Evolutionary conservation across 2,888 invertebrate genomes (phyloP).

Genomic region (Norana najaformis): DNA sequence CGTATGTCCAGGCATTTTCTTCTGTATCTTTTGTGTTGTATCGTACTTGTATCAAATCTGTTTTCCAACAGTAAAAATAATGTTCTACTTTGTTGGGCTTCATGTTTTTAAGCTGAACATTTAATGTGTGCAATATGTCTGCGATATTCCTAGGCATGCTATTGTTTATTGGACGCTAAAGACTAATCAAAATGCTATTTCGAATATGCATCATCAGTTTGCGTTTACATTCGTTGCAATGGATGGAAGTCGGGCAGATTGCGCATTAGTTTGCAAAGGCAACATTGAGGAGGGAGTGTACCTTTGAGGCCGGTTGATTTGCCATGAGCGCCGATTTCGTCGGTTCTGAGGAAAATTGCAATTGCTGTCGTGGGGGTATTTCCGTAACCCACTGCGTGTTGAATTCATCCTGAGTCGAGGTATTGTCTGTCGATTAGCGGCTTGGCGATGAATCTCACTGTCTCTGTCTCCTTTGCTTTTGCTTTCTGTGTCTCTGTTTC

Average conservation of each 20-base stretch:
- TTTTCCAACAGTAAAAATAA: too few species aligned
- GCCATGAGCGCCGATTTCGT: background rate
- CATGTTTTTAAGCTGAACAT: too few species aligned
- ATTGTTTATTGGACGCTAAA: background rate
- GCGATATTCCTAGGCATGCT: background rate
- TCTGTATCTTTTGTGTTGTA: too few species aligned
- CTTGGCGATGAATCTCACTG: background rate
- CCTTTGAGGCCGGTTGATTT: background rate
- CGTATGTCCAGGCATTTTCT: too few species aligned
- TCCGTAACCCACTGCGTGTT: background rate
- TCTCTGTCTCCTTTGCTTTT: too few species aligned
- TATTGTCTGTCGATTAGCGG: background rate
- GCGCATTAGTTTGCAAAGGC: background rate
- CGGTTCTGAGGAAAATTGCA: background rate
- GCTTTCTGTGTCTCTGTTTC: too few species aligned
- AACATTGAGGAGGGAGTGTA: background rate
- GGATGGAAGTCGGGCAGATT: background rate
- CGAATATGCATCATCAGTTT: background rate
- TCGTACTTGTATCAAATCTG: too few species aligned
- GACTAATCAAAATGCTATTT: background rate
- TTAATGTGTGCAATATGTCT: too few species aligned
- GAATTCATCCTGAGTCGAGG: background rate
- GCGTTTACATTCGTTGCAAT: background rate
- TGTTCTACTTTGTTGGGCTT: too few species aligned
- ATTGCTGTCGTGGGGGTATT: background rate